Evolutionary conservation across 2,888 invertebrate species (phyloP), one percentile per base, ranked within the genome.

Genomic region (Drosophila rubida): DNA sequence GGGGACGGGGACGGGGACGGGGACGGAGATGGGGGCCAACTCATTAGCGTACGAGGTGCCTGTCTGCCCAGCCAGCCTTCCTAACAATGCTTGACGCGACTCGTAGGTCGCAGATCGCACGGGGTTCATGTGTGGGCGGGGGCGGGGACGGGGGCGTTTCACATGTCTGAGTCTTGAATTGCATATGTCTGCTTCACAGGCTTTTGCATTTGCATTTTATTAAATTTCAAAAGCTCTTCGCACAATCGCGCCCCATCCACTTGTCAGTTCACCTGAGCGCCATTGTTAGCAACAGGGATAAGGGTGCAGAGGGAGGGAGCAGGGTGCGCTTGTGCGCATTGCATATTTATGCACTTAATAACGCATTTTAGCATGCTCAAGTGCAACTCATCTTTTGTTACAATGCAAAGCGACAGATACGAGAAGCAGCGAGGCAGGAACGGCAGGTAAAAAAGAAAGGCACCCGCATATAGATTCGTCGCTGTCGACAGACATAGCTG

Each of bases 321-420:
- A 25, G 9, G 23, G 35, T n/a, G 19, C 23, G 42, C 60, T 51
- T 60, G 53, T 63, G 71, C 75, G 76, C 71, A 82, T 72, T 88
- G 86, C 86, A 87, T 87, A 88, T 87, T 87, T 87, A 88, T 87
- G 88, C 86, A 87, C 86, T 87, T 87, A 88, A 87, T 87, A 87
- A 88, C 84, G 84, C 88, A 88, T 86, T 88, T 82, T 82, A 86
- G 80, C 84, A 86, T 84, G 78, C 80, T 80, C 80, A 88, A 87
- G 86, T 82, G 82, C 79, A 84, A 69, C 86, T 87, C 83, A 87
- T 78, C 85, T 85, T 87, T 87, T 85, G 84, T 85, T 84, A 71
- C 85, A 80, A 54, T 41, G 23, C 57, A 60, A 27, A 27, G 32
- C 32, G 32, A 32, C 30, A 32, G 30, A n/a, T 2, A 11, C 9